Conservation (phyloP, 1,140 invertebrate genomes). For the Bursaphelenchus mucronatus region DNA sequence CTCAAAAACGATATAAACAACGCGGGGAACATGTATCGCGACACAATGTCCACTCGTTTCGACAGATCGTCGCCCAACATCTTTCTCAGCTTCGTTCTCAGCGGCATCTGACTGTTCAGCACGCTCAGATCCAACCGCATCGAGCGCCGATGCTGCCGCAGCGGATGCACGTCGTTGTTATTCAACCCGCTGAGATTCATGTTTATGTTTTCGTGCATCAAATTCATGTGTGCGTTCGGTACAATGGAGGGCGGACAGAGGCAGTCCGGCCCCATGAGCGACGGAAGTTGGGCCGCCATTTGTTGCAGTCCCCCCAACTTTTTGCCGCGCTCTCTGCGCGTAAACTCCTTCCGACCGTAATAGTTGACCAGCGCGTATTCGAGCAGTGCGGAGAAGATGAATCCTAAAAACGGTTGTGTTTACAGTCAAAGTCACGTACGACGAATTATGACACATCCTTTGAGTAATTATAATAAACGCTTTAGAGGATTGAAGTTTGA, state of each 20-base stretch:
- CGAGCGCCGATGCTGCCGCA: constrained; percentile 28
- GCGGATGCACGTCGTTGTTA: constrained; percentile 13
- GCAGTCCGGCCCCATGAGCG: constrained; percentile 33
- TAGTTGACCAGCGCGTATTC: constrained; percentile 96
- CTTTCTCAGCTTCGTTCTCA: constrained; percentile 21
- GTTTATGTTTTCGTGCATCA: background rate
- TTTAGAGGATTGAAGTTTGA: no score
- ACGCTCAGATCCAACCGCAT: constrained; percentile 23
- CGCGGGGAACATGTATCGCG: constrained; percentile 44
- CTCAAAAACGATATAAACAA: constrained; percentile 37
- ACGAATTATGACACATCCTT: no score
- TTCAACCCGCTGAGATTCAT: constrained; percentile 24
- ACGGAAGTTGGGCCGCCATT: constrained; percentile 21
- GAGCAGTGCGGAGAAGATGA: constrained; percentile 89
- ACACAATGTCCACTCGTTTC: constrained; percentile 53
- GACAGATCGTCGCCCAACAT: constrained; percentile 49
- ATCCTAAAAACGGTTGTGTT: constrained; percentile 68
- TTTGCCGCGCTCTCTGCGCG: constrained; percentile 45
- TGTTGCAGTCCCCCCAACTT: constrained; percentile 35
- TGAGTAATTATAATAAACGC: no score
- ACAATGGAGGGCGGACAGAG: constrained; percentile 44
- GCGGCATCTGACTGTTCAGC: constrained; percentile 26
- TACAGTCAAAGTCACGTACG: background rate
- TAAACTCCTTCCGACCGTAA: constrained; percentile 78
- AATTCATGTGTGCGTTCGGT: constrained; percentile 20